Conservation (phyloP, 2,797 vertebrate species). For the Syngnathus rostellatus region DNA sequence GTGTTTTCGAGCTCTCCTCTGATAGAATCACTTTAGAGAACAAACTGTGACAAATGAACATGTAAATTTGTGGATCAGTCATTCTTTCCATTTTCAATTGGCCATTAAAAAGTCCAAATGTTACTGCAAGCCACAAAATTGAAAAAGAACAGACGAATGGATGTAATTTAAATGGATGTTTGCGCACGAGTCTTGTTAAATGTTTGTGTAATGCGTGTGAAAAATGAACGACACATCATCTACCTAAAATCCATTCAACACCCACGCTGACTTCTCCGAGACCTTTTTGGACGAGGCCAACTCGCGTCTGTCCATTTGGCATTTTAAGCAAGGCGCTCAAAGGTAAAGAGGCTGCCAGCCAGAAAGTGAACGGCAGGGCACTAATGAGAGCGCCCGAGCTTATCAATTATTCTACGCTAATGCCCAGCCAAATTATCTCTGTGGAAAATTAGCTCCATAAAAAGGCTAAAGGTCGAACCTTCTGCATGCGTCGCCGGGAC, state of each 20-base stretch:
- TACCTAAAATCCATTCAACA: background rate
- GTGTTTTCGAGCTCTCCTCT: background rate
- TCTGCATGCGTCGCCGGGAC: conserved; percentile 3
- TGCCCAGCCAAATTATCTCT: conserved; percentile 25
- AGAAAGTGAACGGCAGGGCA: conserved; percentile 35
- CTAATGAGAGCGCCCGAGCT: conserved; percentile 58
- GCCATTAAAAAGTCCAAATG: too few species aligned
- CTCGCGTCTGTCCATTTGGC: conserved; percentile 42
- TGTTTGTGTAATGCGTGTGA: background rate
- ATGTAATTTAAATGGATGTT: too few species aligned
- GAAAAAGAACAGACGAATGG: too few species aligned
- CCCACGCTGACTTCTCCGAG: conserved; percentile 10
- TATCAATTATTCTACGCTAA: conserved; percentile 23
- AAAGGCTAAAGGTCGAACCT: conserved; percentile 7
- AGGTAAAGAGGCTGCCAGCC: conserved; percentile 36
- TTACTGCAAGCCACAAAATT: too few species aligned
- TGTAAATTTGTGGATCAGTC: too few species aligned
- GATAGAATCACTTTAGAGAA: background rate
- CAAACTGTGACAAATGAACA: background rate
- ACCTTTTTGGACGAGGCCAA: conserved; percentile 36
- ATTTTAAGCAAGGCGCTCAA: conserved; percentile 55
- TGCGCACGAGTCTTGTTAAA: background rate
- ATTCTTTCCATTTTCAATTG: too few species aligned
- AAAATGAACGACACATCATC: background rate
- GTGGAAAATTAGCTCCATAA: conserved; percentile 16